Percentiles rank a stretch among this genome's conserved stretches.
phyloP scores from a whole-genome alignment of 2,113 vertebrate genomes.

The Coryphaenoides rupestris region DNA sequence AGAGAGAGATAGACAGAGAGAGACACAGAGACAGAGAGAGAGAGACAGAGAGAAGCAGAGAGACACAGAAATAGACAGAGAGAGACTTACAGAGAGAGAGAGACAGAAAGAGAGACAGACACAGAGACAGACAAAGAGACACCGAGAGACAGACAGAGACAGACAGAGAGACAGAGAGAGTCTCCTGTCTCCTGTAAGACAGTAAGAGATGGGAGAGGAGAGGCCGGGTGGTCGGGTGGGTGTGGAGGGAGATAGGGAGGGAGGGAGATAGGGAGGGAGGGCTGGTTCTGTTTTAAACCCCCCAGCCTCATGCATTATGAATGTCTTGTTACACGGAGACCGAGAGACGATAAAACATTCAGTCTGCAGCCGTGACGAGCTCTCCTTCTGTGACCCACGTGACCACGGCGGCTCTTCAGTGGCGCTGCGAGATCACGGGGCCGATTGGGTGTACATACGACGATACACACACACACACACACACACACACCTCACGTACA shows the following conservation, averaged over 20 bases:
- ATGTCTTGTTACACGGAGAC: conserved; percentile 59
- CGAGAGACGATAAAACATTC: conserved; percentile 68
- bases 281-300: conserved; percentile 46
- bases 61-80: not conserved
- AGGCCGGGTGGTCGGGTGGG: conserved; percentile 36
- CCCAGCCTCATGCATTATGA: conserved; percentile 67
- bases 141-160: not conserved
- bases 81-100: not conserved
- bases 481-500: no score
- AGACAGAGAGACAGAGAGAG: not conserved
- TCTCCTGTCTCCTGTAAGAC: no score
- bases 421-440: no score
- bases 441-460: no score
- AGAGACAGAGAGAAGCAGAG: not conserved
- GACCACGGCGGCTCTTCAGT: not conserved
- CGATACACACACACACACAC: no score
- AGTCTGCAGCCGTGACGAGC: conserved; percentile 43
- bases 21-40: not conserved
- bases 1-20: not conserved
- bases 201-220: not conserved
- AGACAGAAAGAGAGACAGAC: not conserved
- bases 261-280: conserved; percentile 15
- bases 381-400: conserved; percentile 55
- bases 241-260: conserved; percentile 18
- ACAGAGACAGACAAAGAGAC: no score